A percentile compares a stretch with the other conserved stretches of the same genome.
Evolutionary conservation across 1,140 invertebrate species (phyloP).

Genomic region (Tetramorium alpestre): DNA sequence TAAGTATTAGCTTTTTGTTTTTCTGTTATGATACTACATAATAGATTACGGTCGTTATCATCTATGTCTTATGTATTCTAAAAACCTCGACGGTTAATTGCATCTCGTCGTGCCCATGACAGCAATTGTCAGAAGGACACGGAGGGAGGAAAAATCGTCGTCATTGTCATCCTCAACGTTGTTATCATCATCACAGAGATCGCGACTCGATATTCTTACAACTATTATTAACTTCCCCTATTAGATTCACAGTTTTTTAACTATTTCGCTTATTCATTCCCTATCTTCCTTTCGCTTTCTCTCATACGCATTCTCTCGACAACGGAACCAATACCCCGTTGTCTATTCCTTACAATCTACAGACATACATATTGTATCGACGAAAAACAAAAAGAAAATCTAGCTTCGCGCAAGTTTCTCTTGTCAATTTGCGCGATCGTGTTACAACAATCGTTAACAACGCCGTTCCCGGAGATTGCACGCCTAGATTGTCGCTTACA

Average conservation of each 20-base stretch:
- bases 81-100: constrained; percentile 62
- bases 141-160: constrained; percentile 48
- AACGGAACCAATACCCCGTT: not conserved
- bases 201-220: constrained; percentile 63
- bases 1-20: constrained; percentile 56
- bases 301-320: not conserved
- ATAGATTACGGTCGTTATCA: constrained; percentile 57
- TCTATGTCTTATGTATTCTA: constrained; percentile 69
- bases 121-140: constrained; percentile 52
- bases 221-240: constrained; percentile 62
- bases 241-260: constrained; percentile 54
- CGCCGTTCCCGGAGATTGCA: not conserved
- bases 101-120: constrained; percentile 58
- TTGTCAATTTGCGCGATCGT: not conserved
- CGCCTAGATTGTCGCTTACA: not conserved
- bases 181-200: constrained; percentile 66
- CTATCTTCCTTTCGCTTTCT: constrained; percentile 5
- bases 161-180: constrained; percentile 37
- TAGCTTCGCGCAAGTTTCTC: not conserved
- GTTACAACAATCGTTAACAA: constrained; percentile 4
- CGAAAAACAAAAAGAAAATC: not conserved
- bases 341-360: not conserved
- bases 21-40: constrained; percentile 59
- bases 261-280: constrained; percentile 3
- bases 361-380: not conserved